Conservation (phyloP, 1,140 invertebrate genomes). For the Lepidostoma basale region DNA sequence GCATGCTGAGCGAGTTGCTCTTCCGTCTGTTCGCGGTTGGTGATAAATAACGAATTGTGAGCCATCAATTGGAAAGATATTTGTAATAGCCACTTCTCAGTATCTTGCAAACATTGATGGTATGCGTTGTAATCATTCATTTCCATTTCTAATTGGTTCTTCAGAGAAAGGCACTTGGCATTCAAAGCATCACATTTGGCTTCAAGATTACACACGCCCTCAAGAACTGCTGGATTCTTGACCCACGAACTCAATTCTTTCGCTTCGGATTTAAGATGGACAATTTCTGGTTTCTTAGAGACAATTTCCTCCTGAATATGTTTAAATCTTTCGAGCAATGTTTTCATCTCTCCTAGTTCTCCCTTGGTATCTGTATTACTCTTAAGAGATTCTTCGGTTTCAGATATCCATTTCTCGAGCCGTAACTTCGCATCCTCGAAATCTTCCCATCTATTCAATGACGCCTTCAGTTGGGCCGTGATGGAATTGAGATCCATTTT, state of each 20-base stretch:
- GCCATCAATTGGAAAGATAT: slow-evolving; percentile 96
- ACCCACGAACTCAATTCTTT: slow-evolving; percentile 73
- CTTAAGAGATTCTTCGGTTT: slow-evolving; percentile 69
- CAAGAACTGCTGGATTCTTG: slow-evolving; percentile 66
- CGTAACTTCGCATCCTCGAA: slow-evolving; percentile 73
- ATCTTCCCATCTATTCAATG: slow-evolving; percentile 81
- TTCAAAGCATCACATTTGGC: slow-evolving; percentile 69
- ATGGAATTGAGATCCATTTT: slow-evolving; percentile 81
- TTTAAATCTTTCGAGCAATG: slow-evolving; percentile 83
- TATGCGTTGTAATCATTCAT: slow-evolving; percentile 87
- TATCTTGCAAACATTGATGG: slow-evolving; percentile 88
- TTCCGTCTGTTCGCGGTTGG: slow-evolving; percentile 87
- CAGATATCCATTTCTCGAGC: slow-evolving; percentile 74
- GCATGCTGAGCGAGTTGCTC: slow-evolving; percentile 90
- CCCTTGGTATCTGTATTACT: slow-evolving; percentile 73
- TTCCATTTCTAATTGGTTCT: slow-evolving; percentile 73
- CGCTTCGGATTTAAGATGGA: slow-evolving; percentile 73
- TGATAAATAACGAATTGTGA: slow-evolving; percentile 92
- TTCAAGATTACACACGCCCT: slow-evolving; percentile 69
- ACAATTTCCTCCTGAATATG: slow-evolving; percentile 77
- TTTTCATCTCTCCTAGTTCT: slow-evolving; percentile 90
- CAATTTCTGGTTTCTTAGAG: slow-evolving; percentile 74
- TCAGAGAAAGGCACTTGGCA: slow-evolving; percentile 65
- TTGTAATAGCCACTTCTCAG: slow-evolving; percentile 94
- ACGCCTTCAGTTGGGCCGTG: slow-evolving; percentile 76